Evolutionary conservation across 2,797 vertebrate genomes (phyloP), one percentile per base, ranked within the genome.

Genomic region (Silurus lanzhouensis): DNA sequence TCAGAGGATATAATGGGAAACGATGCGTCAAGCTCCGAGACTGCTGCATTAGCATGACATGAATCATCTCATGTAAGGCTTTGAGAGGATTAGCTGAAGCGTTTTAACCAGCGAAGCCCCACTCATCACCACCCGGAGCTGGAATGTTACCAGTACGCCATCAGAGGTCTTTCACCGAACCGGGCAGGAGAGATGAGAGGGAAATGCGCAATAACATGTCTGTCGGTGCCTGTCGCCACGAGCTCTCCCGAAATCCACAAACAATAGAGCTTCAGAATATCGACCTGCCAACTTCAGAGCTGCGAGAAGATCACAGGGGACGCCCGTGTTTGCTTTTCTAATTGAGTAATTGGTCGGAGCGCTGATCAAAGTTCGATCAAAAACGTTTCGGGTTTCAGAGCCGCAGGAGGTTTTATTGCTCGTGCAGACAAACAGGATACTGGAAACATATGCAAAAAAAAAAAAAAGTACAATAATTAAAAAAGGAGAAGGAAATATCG

Each of bases 191-290:
- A 79, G 66, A 79, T 52, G 77, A 85, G 55, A 63, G 85, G 60
- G 80, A 71, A 80, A 44, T 31, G 38, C 6, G 31, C 81, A 61
- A 83, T 44, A 70, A 72, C 81, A 86, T 52, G 74, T 86, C 81
- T 52, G 48, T 83, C 44, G 1, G 38, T 52, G 84, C 81, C 84
- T 85, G 77, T 64, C 44, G 58, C 68, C 68, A 74, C 44, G 64
- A 81, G 77, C 68, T 81, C 64, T 20, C 20, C 77, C n/a, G 77
- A 63, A 79, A 86, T 82, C 64, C 63, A 44, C 61, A 76, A 52
- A 83, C 64, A 70, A 68, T 38, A 72, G 38, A 55, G 58, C 22
- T 64, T 94, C 94, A 94, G 92, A 93, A 67, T 22, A 31, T 55
- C 46, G 19, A 52, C 5, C 22, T 2, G n/a, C 52, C 63, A 13